phyloP scores from a whole-genome alignment of 2,797 vertebrate genomes.

The Catostomus latipinnis region DNA sequence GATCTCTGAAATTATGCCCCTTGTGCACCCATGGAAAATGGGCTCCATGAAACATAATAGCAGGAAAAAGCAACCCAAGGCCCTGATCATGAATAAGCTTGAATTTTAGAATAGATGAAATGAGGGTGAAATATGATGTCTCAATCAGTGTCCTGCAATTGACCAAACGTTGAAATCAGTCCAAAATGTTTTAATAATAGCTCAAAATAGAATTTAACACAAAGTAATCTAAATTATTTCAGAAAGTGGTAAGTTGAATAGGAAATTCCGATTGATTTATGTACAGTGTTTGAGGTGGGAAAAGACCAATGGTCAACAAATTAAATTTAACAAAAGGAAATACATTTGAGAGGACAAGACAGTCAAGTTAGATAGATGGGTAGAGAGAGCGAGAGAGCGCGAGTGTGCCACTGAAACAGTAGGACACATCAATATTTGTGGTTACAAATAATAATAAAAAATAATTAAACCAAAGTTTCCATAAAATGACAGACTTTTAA shows the following conservation, averaged over 20 bases:
- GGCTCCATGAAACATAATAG: slow-evolving; percentile 12
- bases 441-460: slow-evolving; percentile 64
- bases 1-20: slow-evolving; percentile 27
- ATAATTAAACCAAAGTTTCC: slow-evolving; percentile 58
- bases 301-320: slow-evolving; percentile 60
- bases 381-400: slow-evolving; percentile 16
- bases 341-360: slow-evolving; percentile 43
- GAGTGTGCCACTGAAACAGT: slow-evolving; percentile 53
- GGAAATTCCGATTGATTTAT: slow-evolving; percentile 70
- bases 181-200: slow-evolving; percentile 85
- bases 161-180: slow-evolving; percentile 64
- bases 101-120: slow-evolving; percentile 17
- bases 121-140: not conserved
- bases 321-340: slow-evolving; percentile 59
- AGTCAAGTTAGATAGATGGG: slow-evolving; percentile 34
- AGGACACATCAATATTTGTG: slow-evolving; percentile 67
- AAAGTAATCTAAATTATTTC: slow-evolving; percentile 73
- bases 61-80: slow-evolving; percentile 24
- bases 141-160: slow-evolving; percentile 8
- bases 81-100: slow-evolving; percentile 10
- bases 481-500: slow-evolving; percentile 62
- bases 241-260: slow-evolving; percentile 65
- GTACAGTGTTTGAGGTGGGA: slow-evolving; percentile 65
- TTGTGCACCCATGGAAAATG: slow-evolving; percentile 13
- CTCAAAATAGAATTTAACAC: slow-evolving; percentile 87